Percentiles rank a stretch among this genome's conserved stretches.
phyloP scores from a whole-genome alignment of 2,113 vertebrate genomes.

The Mormyrus iriodes region DNA sequence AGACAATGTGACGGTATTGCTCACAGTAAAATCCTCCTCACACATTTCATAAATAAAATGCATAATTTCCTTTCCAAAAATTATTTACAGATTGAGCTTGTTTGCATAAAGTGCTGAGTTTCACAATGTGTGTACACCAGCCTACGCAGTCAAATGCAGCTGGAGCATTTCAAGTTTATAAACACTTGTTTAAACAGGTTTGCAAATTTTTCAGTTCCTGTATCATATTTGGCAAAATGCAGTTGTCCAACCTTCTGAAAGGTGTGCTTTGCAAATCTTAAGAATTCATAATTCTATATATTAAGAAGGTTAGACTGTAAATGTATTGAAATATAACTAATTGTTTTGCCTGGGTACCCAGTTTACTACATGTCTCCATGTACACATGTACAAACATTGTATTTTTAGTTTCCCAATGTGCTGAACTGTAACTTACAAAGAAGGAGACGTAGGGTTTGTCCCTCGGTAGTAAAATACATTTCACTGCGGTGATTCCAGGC shows the following conservation, averaged over 20 bases:
- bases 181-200: not conserved
- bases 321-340: not conserved
- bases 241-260: not conserved
- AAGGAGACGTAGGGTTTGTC: not conserved
- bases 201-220: not conserved
- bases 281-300: not conserved
- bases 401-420: not conserved
- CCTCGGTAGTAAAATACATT: not conserved
- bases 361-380: not conserved
- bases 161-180: not conserved
- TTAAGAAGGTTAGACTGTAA: not conserved
- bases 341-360: not conserved
- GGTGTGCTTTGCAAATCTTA: not conserved
- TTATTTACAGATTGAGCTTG: not conserved
- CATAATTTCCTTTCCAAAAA: not conserved
- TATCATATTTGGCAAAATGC: not conserved
- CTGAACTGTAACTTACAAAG: not conserved
- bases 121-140: not conserved
- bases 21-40: not conserved
- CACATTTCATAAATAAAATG: not conserved
- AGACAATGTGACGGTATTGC: not conserved
- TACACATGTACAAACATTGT: not conserved
- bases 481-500: not conserved
- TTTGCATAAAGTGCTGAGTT: not conserved
- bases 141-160: not conserved